Percentiles rank a stretch among this genome's conserved stretches.
These are phyloP conservation scores for Epizoanthus illoricatus DNA, from an alignment of 92 coral and sea anemone species.

Conservation along the genomic window DNA sequence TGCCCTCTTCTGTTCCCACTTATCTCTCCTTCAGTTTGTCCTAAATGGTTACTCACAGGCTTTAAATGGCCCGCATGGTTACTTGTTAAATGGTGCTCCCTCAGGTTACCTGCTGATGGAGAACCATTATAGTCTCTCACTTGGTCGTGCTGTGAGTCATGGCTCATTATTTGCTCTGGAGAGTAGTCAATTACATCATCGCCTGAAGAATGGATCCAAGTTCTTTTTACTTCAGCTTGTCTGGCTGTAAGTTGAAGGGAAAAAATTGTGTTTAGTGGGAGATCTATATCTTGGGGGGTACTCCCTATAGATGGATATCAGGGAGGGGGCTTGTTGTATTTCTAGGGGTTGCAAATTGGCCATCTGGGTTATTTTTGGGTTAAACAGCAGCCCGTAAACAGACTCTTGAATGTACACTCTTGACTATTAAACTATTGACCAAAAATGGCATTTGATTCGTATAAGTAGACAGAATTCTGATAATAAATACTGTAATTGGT, in stretches of 20 bases:
- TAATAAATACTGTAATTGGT: too few species aligned
- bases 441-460: too few species aligned
- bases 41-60: constrained; percentile 2
- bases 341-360: too few species aligned
- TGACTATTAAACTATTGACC: too few species aligned
- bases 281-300: not conserved
- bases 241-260: constrained; percentile 5
- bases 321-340: too few species aligned
- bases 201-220: constrained; percentile 7
- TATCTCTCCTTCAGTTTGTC: not conserved
- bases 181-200: constrained; percentile 17
- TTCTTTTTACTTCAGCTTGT: constrained; percentile 20
- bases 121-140: constrained; percentile 12
- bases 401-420: too few species aligned
- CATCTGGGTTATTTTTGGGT: too few species aligned
- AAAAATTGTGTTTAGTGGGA: not conserved
- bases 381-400: too few species aligned
- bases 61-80: not conserved
- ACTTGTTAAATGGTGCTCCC: not conserved
- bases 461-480: too few species aligned
- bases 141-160: not conserved
- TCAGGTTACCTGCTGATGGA: not conserved
- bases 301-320: not conserved
- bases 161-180: not conserved
- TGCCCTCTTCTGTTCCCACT: constrained; percentile 13